Evolutionary conservation across 2,113 vertebrate species (phyloP).

Genomic region (Chaetorhynchus papuensis): DNA sequence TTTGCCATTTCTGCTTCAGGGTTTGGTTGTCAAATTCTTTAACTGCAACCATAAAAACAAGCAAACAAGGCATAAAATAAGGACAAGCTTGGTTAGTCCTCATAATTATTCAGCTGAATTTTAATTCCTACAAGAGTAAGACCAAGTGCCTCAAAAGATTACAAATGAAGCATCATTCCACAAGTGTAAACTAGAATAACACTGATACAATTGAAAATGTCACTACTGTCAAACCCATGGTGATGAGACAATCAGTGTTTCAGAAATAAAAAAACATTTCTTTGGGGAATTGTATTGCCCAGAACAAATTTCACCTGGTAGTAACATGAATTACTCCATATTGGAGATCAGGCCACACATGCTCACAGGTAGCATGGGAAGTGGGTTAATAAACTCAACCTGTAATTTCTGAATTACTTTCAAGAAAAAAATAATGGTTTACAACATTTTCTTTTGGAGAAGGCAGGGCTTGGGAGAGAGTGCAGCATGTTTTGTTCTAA

Average conservation of each 20-base stretch:
- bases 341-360: neutral
- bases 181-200: neutral
- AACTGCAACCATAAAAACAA: neutral
- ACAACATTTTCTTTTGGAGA: neutral
- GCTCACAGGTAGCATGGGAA: neutral
- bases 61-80: neutral
- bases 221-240: neutral
- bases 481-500: neutral
- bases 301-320: neutral
- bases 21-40: neutral
- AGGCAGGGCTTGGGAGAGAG: neutral
- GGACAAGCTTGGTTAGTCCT: neutral
- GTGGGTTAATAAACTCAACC: neutral
- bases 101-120: neutral
- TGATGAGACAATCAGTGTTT: neutral
- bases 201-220: neutral
- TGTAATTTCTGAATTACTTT: neutral
- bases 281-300: neutral
- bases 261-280: neutral
- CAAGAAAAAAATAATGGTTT: neutral
- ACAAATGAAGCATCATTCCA: neutral
- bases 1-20: neutral
- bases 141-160: neutral
- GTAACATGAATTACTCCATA: neutral
- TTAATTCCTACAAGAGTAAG: neutral